Evolutionary conservation across 1,140 invertebrate genomes (phyloP), one percentile per base, ranked within the genome.

Genomic region (Hycleus cichorii): DNA sequence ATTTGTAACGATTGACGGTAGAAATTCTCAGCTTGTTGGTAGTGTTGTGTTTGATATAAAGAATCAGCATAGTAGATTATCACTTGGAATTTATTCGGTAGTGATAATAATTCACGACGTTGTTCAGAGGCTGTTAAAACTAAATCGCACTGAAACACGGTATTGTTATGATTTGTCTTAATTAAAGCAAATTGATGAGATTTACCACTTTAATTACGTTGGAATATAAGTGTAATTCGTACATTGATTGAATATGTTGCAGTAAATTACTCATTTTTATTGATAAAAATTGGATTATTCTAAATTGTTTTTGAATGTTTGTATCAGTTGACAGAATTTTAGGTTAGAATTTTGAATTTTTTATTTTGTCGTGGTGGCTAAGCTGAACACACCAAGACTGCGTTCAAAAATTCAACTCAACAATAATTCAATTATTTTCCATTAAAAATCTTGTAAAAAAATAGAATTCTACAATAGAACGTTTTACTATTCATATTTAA

Each of bases 51-150:
- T 39, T 85, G 76, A 71, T 80, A 87, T 39, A 86, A 74, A 12
- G 87, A 82, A 67, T 89, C 83, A 3, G 81, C 87, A 72, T 84
- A 83, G 68, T 82, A 84, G 40, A 85, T 78, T 48, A 81, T 78
- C 25, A 82, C 78, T 62, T 87, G 82, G 63, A 85, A 86, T 67
- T 83, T 84, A 42, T 76, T 75, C 38, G 78, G 67, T 4, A 78
- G 72, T 7, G 76, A 74, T 6, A 84, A 67, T 24, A 81, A 63
- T 51, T 87, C 84, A 42, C 74, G 72, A 66, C 81, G 81, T 65
- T 86, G 82, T 44, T 87, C 85, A 69, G 75, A 80, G 27, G 84
- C 66, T n/a, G 84, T 80, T 51, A 88, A 69, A 43, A 83, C 76
- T 65, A 89, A 73, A 64, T 80, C 80, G 24, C 80, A 80, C 84